A percentile compares a stretch with the other conserved stretches of the same genome.
Conservation (phyloP, 1,140 invertebrate genomes). For the Drosophila gunungcola region DNA sequence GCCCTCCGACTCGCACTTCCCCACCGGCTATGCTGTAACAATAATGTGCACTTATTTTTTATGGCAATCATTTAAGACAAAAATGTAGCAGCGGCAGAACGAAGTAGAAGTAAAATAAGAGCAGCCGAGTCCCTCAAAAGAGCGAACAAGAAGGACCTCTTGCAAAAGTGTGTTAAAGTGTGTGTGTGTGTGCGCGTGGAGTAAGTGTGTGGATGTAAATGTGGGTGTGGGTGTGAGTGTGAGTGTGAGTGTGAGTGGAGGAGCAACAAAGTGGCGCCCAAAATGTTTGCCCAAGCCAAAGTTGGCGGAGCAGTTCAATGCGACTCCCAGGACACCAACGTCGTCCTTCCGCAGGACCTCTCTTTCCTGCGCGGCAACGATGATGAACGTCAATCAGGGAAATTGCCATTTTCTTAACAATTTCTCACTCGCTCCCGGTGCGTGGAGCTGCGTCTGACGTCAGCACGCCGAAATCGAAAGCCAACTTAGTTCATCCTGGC, state of each 20-base stretch:
- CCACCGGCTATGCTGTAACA: conserved; percentile 52
- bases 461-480: conserved; percentile 9
- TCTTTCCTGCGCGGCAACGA: conserved; percentile 18
- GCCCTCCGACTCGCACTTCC: not conserved
- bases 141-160: conserved; percentile 21
- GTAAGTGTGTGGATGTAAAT: not conserved
- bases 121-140: conserved; percentile 50
- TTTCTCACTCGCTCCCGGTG: conserved; percentile 69
- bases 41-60: conserved; percentile 83
- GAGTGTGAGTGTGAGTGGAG: not conserved
- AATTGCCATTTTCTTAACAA: conserved; percentile 80
- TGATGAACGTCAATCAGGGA: conserved; percentile 82
- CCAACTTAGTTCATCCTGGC: conserved; percentile 4
- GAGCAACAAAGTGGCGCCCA: conserved; percentile 61
- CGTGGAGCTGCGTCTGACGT: conserved; percentile 23
- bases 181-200: not conserved
- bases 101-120: conserved; percentile 72
- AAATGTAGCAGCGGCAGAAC: conserved; percentile 71
- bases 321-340: conserved; percentile 6
- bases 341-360: not conserved
- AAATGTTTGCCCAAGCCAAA: conserved; percentile 69
- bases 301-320: conserved; percentile 47
- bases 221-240: not conserved
- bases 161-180: conserved; percentile 34
- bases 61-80: conserved; percentile 81